Evolutionary conservation across 1,140 invertebrate genomes (phyloP).

Genomic region (Meteorus sp.): DNA sequence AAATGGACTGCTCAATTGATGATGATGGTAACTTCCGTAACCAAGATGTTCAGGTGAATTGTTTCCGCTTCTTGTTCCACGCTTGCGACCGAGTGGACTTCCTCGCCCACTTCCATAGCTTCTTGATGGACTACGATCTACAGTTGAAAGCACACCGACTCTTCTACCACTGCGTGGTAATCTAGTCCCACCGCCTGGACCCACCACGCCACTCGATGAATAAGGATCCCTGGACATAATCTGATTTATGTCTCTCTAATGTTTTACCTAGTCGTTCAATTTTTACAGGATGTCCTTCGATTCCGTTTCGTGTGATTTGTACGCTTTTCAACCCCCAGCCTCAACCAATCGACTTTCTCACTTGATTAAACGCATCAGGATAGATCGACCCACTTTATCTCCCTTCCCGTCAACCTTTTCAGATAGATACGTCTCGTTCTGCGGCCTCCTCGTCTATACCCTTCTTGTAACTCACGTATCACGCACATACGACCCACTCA

Average conservation of each 20-base stretch:
- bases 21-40: too few relatives aligned
- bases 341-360: constrained; percentile 23
- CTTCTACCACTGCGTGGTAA: constrained; percentile 67
- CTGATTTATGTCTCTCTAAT: too few relatives aligned
- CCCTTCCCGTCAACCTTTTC: constrained; percentile 1
- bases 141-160: constrained; percentile 74
- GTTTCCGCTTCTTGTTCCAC: too few relatives aligned
- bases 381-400: constrained; percentile 19
- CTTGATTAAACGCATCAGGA: constrained; percentile 5
- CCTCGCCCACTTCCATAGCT: constrained; percentile 67
- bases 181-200: constrained; percentile 62
- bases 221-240: constrained; percentile 77
- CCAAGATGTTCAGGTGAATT: too few relatives aligned
- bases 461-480: too few relatives aligned
- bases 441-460: constrained; percentile 16
- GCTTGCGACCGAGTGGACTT: too few relatives aligned
- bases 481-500: neutral
- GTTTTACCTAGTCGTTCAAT: neutral
- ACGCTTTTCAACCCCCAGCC: constrained; percentile 9
- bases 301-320: constrained; percentile 10
- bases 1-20: too few relatives aligned
- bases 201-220: constrained; percentile 60
- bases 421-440: constrained; percentile 15
- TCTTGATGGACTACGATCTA: constrained; percentile 80
- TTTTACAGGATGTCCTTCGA: constrained; percentile 16